These are phyloP conservation scores for Pachycephus smyrnensis DNA, from an alignment of 2,888 invertebrate species.

Conservation along the genomic window DNA sequence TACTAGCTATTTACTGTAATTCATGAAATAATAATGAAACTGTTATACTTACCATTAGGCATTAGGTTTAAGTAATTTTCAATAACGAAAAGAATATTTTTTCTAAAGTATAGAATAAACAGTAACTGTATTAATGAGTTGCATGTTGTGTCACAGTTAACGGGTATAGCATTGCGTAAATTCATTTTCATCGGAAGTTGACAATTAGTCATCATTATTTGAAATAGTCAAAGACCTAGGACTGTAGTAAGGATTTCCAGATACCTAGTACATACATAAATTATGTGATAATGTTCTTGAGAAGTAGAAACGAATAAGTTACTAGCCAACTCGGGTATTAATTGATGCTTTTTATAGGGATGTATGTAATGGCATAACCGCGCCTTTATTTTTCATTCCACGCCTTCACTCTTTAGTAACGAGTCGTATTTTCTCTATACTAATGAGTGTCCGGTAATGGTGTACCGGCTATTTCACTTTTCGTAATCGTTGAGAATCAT, in stretches of 20 bases:
- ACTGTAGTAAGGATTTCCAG: neutral
- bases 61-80: neutral
- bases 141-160: neutral
- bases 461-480: conserved; percentile 15
- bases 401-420: neutral
- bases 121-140: neutral
- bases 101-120: neutral
- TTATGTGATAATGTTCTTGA: neutral
- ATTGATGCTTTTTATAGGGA: neutral
- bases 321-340: neutral
- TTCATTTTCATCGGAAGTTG: neutral
- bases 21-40: no score
- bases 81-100: neutral
- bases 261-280: neutral
- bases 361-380: neutral
- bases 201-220: neutral
- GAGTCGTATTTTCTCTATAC: neutral
- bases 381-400: neutral
- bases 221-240: neutral
- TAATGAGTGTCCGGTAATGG: neutral
- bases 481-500: conserved; percentile 16
- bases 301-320: neutral
- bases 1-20: neutral
- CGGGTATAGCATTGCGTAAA: neutral
- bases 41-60: neutral